These are phyloP conservation scores for Toxotes chatareus DNA, from an alignment of 2,113 vertebrate genomes.

Conservation along the genomic window DNA sequence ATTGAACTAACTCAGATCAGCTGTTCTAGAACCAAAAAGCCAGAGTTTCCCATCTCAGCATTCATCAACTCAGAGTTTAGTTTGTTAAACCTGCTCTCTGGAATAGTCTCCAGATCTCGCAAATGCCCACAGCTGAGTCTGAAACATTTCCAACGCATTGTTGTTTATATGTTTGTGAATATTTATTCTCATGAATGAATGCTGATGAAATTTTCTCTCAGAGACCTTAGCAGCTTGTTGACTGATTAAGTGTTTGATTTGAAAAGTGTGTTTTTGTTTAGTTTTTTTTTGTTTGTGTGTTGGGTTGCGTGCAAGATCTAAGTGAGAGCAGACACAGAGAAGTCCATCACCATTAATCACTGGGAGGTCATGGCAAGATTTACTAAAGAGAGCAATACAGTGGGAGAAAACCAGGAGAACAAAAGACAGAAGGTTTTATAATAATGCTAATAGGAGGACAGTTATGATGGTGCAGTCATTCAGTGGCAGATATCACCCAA, in stretches of 20 bases:
- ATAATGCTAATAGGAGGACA: slow-evolving; percentile 9
- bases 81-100: too few relatives aligned
- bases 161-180: slow-evolving; percentile 12
- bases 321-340: slow-evolving; percentile 34
- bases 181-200: slow-evolving; percentile 15
- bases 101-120: neutral
- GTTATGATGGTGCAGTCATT: slow-evolving; percentile 29
- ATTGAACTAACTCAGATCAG: too few relatives aligned
- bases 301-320: neutral
- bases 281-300: slow-evolving; percentile 16
- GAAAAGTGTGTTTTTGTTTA: neutral
- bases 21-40: too few relatives aligned
- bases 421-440: slow-evolving; percentile 14
- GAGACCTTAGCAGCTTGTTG: neutral
- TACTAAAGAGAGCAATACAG: slow-evolving; percentile 5
- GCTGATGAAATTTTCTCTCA: slow-evolving; percentile 9
- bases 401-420: neutral
- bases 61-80: too few relatives aligned
- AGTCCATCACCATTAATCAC: slow-evolving; percentile 45
- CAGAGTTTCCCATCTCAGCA: too few relatives aligned
- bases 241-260: slow-evolving; percentile 13
- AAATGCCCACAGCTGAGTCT: slow-evolving; percentile 1
- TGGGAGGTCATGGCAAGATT: slow-evolving; percentile 30
- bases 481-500: slow-evolving; percentile 45
- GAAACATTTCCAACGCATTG: slow-evolving; percentile 14